Evolutionary conservation across 2,888 invertebrate species (phyloP).

Genomic region (Heteromurus nitidus): DNA sequence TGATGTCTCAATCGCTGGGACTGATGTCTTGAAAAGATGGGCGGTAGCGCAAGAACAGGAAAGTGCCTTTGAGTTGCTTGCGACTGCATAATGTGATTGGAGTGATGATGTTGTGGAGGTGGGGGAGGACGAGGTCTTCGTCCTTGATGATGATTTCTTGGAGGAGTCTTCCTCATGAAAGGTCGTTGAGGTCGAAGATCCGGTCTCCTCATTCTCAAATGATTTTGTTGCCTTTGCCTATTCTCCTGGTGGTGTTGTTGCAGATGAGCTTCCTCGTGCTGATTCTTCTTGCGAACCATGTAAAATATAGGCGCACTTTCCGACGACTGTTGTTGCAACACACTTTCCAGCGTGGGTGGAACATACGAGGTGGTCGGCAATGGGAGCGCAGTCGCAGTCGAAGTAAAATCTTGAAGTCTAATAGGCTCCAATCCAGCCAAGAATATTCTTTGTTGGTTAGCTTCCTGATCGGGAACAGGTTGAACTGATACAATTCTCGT

Average conservation of each 20-base stretch:
- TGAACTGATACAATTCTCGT: background rate
- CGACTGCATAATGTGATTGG: background rate
- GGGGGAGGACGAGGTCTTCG: background rate
- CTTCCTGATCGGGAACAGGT: background rate
- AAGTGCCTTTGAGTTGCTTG: constrained; percentile 14
- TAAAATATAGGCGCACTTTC: constrained; percentile 26
- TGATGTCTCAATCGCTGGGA: background rate
- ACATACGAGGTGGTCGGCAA: background rate
- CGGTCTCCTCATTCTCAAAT: background rate
- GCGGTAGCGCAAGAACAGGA: background rate
- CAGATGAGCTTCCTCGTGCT: no score
- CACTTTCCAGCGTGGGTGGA: background rate
- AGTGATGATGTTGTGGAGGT: background rate
- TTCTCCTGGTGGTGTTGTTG: background rate
- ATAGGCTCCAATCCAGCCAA: constrained; percentile 26
- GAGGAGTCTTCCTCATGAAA: background rate
- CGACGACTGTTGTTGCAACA: constrained; percentile 2
- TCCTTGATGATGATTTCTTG: background rate
- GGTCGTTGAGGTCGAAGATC: background rate
- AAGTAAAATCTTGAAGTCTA: constrained; percentile 15
- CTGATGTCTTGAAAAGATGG: background rate
- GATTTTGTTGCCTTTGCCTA: background rate
- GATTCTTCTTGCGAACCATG: constrained; percentile 34
- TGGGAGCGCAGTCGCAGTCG: constrained; percentile 27
- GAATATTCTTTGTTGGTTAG: constrained; percentile 18